Percentiles rank a stretch among this genome's conserved stretches.
Evolutionary conservation across 2,888 invertebrate species (phyloP).

Genomic region (Zhuqinia jingwanae): DNA sequence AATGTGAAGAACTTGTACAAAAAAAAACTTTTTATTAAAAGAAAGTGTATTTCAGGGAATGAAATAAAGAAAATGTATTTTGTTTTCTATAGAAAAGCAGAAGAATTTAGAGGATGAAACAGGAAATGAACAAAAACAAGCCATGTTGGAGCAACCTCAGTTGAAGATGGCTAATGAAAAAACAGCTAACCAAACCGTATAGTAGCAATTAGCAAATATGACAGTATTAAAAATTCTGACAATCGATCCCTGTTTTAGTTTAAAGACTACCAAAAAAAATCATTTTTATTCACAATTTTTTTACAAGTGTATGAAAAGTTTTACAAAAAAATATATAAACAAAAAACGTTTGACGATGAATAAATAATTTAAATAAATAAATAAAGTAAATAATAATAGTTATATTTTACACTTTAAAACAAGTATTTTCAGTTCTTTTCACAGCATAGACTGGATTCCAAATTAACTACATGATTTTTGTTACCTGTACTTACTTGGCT

Average conservation of each 20-base stretch:
- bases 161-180: neutral
- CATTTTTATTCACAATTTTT: slow-evolving; percentile 13
- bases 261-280: neutral
- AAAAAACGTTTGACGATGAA: too few species aligned
- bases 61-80: too few species aligned
- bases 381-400: too few species aligned
- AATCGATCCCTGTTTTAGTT: too few species aligned
- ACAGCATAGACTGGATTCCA: too few species aligned
- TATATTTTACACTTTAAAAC: too few species aligned
- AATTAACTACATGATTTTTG: neutral
- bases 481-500: neutral
- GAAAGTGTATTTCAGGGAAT: neutral
- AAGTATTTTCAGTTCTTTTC: too few species aligned
- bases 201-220: too few species aligned
- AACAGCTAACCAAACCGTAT: slow-evolving; percentile 5
- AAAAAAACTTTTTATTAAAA: neutral
- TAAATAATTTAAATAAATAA: too few species aligned
- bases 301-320: neutral
- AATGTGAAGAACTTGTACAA: neutral
- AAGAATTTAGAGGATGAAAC: neutral
- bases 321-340: too few species aligned
- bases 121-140: neutral
- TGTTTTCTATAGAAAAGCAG: neutral
- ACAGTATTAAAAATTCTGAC: slow-evolving; percentile 7
- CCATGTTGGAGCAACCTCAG: neutral